A percentile compares a stretch with the other conserved stretches of the same genome.
Conservation (phyloP, 2,113 vertebrate species). For the Mesoclemmys tuberculata region DNA sequence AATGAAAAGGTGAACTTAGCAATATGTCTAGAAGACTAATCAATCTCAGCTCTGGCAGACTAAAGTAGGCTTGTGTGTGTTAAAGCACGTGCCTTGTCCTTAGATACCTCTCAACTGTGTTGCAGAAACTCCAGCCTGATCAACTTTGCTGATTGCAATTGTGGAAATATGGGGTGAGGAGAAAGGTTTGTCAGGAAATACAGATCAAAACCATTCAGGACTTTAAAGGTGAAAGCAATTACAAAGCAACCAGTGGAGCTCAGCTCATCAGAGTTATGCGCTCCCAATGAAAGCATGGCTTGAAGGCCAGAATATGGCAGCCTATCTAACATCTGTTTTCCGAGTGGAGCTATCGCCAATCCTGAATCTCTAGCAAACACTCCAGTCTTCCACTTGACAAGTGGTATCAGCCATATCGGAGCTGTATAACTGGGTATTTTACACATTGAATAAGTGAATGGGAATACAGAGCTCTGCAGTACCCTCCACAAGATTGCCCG, state of each 20-base stretch:
- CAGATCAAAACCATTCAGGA: neutral
- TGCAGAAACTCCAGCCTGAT: accelerated
- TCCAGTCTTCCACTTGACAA: neutral
- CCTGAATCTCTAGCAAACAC: accelerated
- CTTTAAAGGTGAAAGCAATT: neutral
- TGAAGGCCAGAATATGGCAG: neutral
- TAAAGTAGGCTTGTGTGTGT: neutral
- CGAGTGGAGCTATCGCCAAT: neutral
- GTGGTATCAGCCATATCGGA: neutral
- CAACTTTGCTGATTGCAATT: neutral
- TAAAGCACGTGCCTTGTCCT: neutral
- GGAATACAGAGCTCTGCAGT: neutral
- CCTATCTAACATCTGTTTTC: neutral
- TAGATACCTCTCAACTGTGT: neutral
- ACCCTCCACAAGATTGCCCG: neutral
- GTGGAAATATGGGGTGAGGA: neutral
- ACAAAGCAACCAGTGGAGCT: neutral
- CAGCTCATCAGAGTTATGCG: no score
- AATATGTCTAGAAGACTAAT: neutral
- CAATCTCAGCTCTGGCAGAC: neutral
- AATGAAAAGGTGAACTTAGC: neutral
- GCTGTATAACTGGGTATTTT: neutral
- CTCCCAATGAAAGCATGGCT: neutral
- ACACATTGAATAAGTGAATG: neutral
- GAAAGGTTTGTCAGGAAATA: neutral